Evolutionary conservation across 2,888 invertebrate species (phyloP).

Genomic region (Phalera bucephala): DNA sequence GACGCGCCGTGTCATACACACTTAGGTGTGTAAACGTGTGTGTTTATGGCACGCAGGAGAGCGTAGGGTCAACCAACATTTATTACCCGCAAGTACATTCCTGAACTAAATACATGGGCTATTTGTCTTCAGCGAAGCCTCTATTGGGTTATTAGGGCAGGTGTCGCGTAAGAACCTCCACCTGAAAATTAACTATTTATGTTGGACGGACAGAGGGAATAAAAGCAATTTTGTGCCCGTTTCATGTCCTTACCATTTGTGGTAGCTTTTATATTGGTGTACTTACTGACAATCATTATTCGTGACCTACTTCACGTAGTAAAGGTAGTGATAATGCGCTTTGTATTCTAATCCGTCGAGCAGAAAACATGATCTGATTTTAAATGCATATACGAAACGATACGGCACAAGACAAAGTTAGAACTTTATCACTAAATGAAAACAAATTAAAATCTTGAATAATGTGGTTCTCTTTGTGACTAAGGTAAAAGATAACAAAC

Average conservation of each 20-base stretch:
- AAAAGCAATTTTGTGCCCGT: background rate
- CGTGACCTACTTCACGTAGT: constrained; percentile 38
- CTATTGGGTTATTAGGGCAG: constrained; percentile 53
- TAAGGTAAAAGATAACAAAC: no score
- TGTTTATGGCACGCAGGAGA: constrained; percentile 16
- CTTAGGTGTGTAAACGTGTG: constrained; percentile 13
- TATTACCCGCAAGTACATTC: constrained; percentile 40
- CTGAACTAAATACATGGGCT: constrained; percentile 36
- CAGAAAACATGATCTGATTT: constrained; percentile 46
- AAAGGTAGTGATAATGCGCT: constrained; percentile 39
- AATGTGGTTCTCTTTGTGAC: no score
- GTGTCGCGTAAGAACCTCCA: constrained; percentile 26
- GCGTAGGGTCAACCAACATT: constrained; percentile 31
- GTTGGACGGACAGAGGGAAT: background rate
- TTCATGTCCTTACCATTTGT: background rate
- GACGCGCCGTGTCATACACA: constrained; percentile 12
- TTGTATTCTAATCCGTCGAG: constrained; percentile 50
- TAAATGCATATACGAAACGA: constrained; percentile 20
- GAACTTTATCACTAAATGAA: no score
- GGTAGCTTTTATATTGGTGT: constrained; percentile 3
- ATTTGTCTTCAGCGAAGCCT: constrained; percentile 47
- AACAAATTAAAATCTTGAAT: no score
- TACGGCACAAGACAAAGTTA: background rate
- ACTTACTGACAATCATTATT: constrained; percentile 27
- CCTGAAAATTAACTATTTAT: constrained; percentile 20